Evolutionary conservation across 2,797 vertebrate species (phyloP), one percentile per base, ranked within the genome.

Genomic region (Oryzias sinensis): DNA sequence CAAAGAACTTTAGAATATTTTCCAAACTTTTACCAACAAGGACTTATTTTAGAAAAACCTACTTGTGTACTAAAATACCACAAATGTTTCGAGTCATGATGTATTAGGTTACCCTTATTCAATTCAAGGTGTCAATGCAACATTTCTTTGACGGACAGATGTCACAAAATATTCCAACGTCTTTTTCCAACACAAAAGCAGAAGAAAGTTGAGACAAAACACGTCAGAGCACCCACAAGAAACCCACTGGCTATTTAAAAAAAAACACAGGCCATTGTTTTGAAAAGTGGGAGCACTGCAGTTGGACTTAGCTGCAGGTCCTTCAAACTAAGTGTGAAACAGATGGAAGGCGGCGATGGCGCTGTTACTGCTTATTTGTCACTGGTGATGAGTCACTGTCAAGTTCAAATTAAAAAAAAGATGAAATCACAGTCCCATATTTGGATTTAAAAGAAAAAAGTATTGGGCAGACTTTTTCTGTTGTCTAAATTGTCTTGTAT

Each of bases 281-380:
- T 8, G 33, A 49, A 49, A 29, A 42, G 4, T 43, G 43, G 48
- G 45, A 43, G 48, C 61, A 58, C 64, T 68, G 53, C 69, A 65
- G 68, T 59, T 65, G 48, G 50, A 59, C 62, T 67, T 52, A 77
- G 56, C 27, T 45, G 59, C 66, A 59, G 62, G 61, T 70, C 65
- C 65, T 56, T 64, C 68, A 69, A 59, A 40, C 65, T 71, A 63
- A 42, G 59, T 54, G 66, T 6, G 14, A 43, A 80, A 75, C 83
- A 80, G 80, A 85, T 82, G 71, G 77, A 82, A 73, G 74, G 69
- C 68, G 69, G 74, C 79, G 63, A 79, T 67, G 64, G 74, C 75
- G 81, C 73, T 65, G 70, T 74, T 71, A 58, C 77, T 71, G 70
- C 45, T 68, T 54, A 78, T 71, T 79, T 82, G 72, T 77, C 65